Percentiles rank a stretch among this genome's conserved stretches.
Conservation (phyloP, 2,113 vertebrate genomes). For the Myrmecobius fasciatus region DNA sequence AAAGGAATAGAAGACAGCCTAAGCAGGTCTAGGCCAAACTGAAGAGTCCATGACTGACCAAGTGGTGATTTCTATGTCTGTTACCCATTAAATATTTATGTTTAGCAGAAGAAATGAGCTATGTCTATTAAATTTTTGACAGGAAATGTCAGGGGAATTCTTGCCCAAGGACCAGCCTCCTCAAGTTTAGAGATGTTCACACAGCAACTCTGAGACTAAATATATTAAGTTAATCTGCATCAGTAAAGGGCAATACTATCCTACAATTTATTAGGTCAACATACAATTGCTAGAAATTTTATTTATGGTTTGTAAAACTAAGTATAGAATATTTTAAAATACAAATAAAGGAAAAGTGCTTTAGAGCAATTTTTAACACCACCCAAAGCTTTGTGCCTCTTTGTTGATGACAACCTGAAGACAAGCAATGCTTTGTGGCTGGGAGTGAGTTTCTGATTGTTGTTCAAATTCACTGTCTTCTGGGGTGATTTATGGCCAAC, state of each 20-base stretch:
- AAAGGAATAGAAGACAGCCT: not conserved
- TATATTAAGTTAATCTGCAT: not conserved
- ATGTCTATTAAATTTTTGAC: not conserved
- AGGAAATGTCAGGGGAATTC: not conserved
- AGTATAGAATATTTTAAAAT: not conserved
- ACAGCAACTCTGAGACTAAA: not conserved
- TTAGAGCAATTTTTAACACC: slow-evolving; percentile 42
- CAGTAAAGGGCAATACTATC: no score
- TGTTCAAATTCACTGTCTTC: slow-evolving; percentile 56
- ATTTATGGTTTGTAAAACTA: not conserved
- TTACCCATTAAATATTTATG: not conserved
- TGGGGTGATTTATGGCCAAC: slow-evolving; percentile 76
- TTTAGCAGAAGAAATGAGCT: not conserved
- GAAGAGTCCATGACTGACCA: not conserved
- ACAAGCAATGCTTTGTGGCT: slow-evolving; percentile 58
- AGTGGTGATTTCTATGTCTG: not conserved
- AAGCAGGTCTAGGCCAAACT: not conserved
- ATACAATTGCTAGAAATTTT: not conserved
- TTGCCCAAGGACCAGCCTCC: not conserved
- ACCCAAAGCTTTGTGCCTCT: slow-evolving; percentile 67
- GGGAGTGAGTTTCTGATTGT: slow-evolving; percentile 66
- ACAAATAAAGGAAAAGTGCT: not conserved
- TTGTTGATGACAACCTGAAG: slow-evolving; percentile 70
- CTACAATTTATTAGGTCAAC: not conserved
- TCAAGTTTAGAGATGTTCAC: not conserved